These are phyloP conservation scores for Leuciscus idus DNA, from an alignment of 2,113 vertebrate species.

Conservation along the genomic window DNA sequence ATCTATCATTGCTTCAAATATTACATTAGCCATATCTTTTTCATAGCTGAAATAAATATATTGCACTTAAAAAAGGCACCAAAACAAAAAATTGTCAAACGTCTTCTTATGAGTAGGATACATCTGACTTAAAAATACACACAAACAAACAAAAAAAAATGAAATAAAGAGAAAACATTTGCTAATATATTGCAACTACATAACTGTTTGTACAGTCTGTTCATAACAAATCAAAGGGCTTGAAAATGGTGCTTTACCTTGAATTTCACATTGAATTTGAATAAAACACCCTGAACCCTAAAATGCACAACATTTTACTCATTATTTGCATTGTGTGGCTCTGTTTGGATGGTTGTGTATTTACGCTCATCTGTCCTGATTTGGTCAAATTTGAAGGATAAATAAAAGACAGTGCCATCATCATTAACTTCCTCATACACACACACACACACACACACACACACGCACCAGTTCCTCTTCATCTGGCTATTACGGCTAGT, in stretches of 20 bases:
- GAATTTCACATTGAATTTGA: neutral
- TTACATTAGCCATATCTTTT: conserved; percentile 89
- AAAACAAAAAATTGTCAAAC: conserved; percentile 72
- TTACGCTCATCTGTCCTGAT: neutral
- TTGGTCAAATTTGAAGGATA: conserved; percentile 11
- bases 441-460: neutral
- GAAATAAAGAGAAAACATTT: conserved; percentile 57
- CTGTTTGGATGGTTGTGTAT: neutral
- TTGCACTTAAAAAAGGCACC: conserved; percentile 98
- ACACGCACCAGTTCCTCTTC: conserved; percentile 14
- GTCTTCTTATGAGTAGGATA: conserved; percentile 73
- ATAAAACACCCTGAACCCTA: neutral
- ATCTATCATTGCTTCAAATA: conserved; percentile 85
- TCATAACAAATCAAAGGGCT: conserved; percentile 38
- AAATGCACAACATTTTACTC: neutral
- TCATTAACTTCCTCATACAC: neutral
- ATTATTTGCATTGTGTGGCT: neutral
- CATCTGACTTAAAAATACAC: conserved; percentile 53
- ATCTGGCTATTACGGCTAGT: conserved; percentile 4
- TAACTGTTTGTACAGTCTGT: conserved; percentile 75
- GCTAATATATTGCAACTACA: conserved; percentile 50
- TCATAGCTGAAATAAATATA: conserved; percentile 99
- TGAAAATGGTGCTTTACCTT: neutral
- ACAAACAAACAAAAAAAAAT: conserved; percentile 43
- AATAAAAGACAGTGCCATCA: conserved; percentile 2